Evolutionary conservation across 2,797 vertebrate species (phyloP), one percentile per base, ranked within the genome.

Genomic region (Petrocephalus schoutedeni): DNA sequence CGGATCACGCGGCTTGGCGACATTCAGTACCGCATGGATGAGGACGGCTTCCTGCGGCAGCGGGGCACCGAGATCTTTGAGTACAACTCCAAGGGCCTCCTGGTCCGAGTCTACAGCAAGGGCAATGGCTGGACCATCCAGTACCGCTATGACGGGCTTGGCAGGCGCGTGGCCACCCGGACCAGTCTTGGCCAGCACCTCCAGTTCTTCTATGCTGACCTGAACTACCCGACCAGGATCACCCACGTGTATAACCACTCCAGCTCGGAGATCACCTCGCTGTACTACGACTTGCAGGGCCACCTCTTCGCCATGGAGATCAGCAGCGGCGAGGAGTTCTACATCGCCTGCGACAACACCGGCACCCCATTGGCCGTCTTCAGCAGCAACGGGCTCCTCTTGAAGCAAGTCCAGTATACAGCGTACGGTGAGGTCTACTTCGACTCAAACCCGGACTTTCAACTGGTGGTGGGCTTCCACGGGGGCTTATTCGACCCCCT

Each of bases 221-320:
- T 99, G 16, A 98, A 97, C 84, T 98, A 99, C 88, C 98, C 98
- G 2, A 99, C 97, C 9, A 96, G 98, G 90, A 98, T 99, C 91
- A 99, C 98, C 12, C 98, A 99, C 0, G 97, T 99, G 5, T 99
- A 99, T 88, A 99, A 99, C 92, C 98, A 99, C 92, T 99, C 98
- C 0, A 99, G 98, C 93, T 99, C 98, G 0, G 98, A 99, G 95
- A 99, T 99, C 90, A 99, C 98, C 0, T 99, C 98, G 53, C 96
- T 99, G 8, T 99, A 99, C 92, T 99, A 99, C 0, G 98, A 99
- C 89, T 94, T 99, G 87, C 96, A 99, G 93, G 98, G 98, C 53
- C 98, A 99, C 74, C 96, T 99, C 86, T 99, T 99, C 90, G 98
- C 98, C 4, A 99, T 99, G 98, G 98, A 99, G 92, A 98, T 99